A percentile compares a stretch with the other conserved stretches of the same genome.
phyloP scores from a whole-genome alignment of 2,797 vertebrate species.

The Lepus oiostolus region DNA sequence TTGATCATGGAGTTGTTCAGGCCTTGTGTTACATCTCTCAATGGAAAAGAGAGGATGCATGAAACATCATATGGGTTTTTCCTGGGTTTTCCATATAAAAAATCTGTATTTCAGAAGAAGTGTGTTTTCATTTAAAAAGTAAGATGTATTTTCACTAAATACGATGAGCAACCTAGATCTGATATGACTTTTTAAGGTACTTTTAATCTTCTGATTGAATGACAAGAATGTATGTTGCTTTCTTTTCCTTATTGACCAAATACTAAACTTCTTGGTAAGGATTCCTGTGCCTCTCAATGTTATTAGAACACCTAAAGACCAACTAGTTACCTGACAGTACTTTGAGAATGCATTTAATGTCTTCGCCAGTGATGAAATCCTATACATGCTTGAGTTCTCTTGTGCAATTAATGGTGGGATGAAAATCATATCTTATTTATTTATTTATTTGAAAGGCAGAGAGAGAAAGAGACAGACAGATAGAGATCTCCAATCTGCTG shows the following conservation, averaged over 20 bases:
- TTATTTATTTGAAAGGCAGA: too few species aligned
- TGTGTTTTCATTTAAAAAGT: conserved; percentile 5
- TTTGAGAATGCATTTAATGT: conserved; percentile 4
- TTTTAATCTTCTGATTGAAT: background rate
- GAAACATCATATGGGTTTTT: background rate
- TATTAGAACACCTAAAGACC: background rate
- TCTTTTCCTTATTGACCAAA: background rate
- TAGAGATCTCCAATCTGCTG: too few species aligned
- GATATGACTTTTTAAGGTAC: background rate
- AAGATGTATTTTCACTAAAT: background rate
- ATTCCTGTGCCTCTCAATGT: background rate
- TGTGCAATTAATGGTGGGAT: background rate
- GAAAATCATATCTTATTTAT: background rate
- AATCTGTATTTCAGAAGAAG: background rate
- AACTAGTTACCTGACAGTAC: background rate
- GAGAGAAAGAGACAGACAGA: too few species aligned
- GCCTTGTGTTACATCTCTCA: background rate
- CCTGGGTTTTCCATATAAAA: background rate
- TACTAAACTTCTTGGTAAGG: background rate
- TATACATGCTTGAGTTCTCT: background rate
- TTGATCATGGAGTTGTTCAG: background rate
- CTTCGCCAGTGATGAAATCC: background rate
- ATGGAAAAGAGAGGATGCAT: background rate
- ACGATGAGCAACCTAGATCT: background rate
- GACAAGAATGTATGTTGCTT: background rate